Evolutionary conservation across 2,113 vertebrate species (phyloP).

Genomic region (Turdus rufiventris): DNA sequence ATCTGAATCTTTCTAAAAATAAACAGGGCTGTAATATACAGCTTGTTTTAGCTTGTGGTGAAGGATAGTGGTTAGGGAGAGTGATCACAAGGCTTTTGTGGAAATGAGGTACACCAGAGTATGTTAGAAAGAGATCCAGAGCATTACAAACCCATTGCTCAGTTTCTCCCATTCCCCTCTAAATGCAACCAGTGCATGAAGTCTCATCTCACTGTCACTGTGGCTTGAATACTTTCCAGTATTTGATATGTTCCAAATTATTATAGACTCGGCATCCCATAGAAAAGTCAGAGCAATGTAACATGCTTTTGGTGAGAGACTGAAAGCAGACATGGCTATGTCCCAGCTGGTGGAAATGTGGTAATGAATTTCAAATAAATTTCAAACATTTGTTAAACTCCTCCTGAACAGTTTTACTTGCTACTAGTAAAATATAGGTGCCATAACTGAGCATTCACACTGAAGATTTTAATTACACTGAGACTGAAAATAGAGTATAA

Average conservation of each 20-base stretch:
- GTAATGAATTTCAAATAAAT: constrained; percentile 53
- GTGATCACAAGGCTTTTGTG: not conserved
- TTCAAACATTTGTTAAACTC: constrained; percentile 44
- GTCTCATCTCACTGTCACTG: not conserved
- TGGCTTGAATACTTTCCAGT: constrained; percentile 6
- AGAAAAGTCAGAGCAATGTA: not conserved
- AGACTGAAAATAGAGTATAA: constrained; percentile 1
- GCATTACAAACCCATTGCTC: not conserved
- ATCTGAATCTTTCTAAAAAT: not conserved
- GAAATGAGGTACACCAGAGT: not conserved
- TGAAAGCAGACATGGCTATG: constrained; percentile 15
- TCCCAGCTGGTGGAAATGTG: constrained; percentile 38
- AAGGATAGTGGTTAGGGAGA: not conserved
- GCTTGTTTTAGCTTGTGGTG: not conserved
- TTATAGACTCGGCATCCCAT: constrained; percentile 11
- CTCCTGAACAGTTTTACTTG: constrained; percentile 30
- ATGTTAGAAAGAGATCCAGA: not conserved
- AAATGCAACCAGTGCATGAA: not conserved
- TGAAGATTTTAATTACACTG: constrained; percentile 26
- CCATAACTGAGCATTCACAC: constrained; percentile 9
- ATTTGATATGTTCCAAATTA: not conserved
- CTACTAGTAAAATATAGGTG: constrained; percentile 26
- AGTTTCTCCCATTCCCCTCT: not conserved
- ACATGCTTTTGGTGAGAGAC: constrained; percentile 30
- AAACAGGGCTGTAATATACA: not conserved